Base-by-base conservation (phyloP, 2,113 vertebrate genomes). In the Misgurnus anguillicaudatus region DNA sequence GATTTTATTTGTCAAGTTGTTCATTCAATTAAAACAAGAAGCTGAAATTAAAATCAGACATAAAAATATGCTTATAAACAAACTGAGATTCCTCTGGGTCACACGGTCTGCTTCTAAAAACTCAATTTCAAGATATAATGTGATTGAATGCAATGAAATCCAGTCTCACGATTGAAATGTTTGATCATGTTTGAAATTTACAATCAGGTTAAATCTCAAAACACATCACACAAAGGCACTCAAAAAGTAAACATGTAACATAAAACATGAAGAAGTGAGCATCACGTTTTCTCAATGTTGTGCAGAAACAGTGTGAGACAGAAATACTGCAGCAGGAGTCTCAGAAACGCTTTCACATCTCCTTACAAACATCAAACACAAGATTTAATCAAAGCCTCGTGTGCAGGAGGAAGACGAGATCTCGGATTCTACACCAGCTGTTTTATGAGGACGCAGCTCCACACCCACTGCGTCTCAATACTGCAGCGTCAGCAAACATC, bases 101-200 rank as follows among this genome's bases (percentile, higher is more conserved):
- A 58, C 79, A 83, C 87, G 85, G 80, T 85, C 83, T 77, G 88
- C 84, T 85, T 86, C 86, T 81, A 31, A 53, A 36, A 36, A 19
- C n/a, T 14, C 10, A 42, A 67, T 19, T 7, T 51, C 13, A n/a
- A n/a, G 16, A 55, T 5, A 16, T 47, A 47, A 48, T 48, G 47
- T 48, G 47, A 14, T 13, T 48, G 47, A 13, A 17, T 78, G 69
- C 51, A 71, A 89, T 90, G 89, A 92, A 90, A 91, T 82, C 91
- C 90, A 92, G 91, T 90, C 91, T 89, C 89, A 93, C 89, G 78
- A 61, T 73, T 60, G 31, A 75, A 78, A 77, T n/a, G 17, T 55
- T n/a, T n/a, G 53, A 55, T 55, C 53, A n/a, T n/a, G 51, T 77
- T 42, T 77, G 11, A 70, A 57, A 89, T 86, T 89, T 88, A 89